Conservation (phyloP, 2,797 vertebrate species). For the Lutjanus campechanus region DNA sequence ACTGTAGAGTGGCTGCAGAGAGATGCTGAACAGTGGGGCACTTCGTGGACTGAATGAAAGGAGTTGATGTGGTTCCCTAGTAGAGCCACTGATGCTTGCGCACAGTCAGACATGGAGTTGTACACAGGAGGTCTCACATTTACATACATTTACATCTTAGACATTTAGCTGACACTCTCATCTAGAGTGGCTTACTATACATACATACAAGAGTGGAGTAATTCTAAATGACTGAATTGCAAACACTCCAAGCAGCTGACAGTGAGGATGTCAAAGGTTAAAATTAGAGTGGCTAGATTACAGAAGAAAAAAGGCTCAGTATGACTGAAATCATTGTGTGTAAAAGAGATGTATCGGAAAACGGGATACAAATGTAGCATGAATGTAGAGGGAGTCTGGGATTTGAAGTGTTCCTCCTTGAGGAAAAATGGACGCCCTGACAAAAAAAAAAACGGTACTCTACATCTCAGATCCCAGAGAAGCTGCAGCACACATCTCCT, state of each 20-base stretch:
- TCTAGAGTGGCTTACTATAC: constrained; percentile 39
- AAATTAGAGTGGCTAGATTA: constrained; percentile 18
- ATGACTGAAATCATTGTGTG: not conserved
- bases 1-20: not conserved
- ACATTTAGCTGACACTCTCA: constrained; percentile 53
- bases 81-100: constrained; percentile 20
- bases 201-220: not conserved
- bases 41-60: constrained; percentile 30
- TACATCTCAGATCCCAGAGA: constrained; percentile 51
- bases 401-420: constrained; percentile 43
- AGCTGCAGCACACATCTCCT: constrained; percentile 53
- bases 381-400: constrained; percentile 24
- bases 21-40: constrained; percentile 1
- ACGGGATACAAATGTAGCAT: constrained; percentile 23
- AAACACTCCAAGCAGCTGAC: constrained; percentile 47
- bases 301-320: not conserved
- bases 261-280: constrained; percentile 28
- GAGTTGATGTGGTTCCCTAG: constrained; percentile 14
- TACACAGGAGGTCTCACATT: constrained; percentile 45
- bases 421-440: constrained; percentile 44
- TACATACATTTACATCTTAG: constrained; percentile 65
- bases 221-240: constrained; percentile 30
- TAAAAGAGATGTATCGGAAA: not conserved
- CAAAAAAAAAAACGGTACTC: constrained; percentile 49
- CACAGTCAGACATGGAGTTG: constrained; percentile 34